Evolutionary conservation across 2,113 vertebrate genomes (phyloP).

Genomic region (Tragelaphus scriptus): DNA sequence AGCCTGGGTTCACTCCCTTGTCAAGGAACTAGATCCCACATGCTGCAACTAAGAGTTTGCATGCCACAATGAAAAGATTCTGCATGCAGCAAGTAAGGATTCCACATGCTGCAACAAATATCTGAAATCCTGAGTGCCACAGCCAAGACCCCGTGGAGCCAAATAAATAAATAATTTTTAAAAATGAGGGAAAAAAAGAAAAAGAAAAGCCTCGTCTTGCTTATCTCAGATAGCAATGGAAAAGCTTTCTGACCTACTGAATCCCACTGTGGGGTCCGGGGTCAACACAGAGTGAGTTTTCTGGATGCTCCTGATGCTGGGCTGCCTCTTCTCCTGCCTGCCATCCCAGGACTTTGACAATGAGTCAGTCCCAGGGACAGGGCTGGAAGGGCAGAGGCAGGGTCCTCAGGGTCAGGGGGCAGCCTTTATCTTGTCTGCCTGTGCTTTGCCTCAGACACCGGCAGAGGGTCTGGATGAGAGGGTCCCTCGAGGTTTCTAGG

Average conservation of each 20-base stretch:
- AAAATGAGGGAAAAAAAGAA: neutral
- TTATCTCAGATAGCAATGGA: neutral
- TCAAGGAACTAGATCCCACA: neutral
- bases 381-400: neutral
- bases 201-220: neutral
- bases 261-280: neutral
- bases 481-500: neutral
- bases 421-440: neutral
- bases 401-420: too few relatives aligned
- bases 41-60: neutral
- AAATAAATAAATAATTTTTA: neutral
- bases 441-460: neutral
- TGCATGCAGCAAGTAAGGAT: neutral
- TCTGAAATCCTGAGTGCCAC: neutral
- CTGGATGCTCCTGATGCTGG: neutral
- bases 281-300: neutral
- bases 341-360: neutral
- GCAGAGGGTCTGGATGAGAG: neutral
- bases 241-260: neutral
- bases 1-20: neutral
- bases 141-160: neutral
- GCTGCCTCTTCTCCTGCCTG: neutral
- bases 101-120: neutral
- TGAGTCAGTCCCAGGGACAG: neutral
- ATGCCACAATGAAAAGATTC: neutral